Evolutionary conservation across 2,797 vertebrate genomes (phyloP).

Genomic region (Zenarchopterus dispar): DNA sequence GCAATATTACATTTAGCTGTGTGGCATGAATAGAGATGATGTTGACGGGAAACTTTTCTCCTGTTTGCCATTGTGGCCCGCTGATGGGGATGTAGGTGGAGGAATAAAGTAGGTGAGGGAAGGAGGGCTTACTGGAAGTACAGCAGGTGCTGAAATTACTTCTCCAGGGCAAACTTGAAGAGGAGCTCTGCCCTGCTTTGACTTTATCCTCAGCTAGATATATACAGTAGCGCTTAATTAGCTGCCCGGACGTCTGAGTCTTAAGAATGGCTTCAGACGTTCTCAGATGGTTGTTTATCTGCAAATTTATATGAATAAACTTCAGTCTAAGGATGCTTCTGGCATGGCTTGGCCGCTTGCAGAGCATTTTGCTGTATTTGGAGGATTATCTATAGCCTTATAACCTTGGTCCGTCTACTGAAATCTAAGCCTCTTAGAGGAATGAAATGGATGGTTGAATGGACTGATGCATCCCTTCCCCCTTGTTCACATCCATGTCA

Average conservation of each 20-base stretch:
- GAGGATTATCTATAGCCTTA: constrained; percentile 76
- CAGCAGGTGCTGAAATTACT: constrained; percentile 65
- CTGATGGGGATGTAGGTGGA: neutral
- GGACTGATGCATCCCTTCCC: constrained; percentile 62
- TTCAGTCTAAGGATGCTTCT: constrained; percentile 34
- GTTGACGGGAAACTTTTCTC: constrained; percentile 49
- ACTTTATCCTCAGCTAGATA: constrained; percentile 58
- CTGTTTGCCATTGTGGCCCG: constrained; percentile 18
- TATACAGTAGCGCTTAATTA: constrained; percentile 52
- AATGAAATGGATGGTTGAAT: constrained; percentile 72
- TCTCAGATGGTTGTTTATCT: constrained; percentile 10
- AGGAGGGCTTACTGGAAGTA: constrained; percentile 45
- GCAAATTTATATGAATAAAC: constrained; percentile 55
- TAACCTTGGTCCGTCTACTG: constrained; percentile 73
- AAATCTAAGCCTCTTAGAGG: constrained; percentile 80
- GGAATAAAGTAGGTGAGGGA: constrained; percentile 14
- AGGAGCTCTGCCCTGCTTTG: constrained; percentile 57
- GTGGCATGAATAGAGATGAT: constrained; percentile 43
- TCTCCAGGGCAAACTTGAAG: constrained; percentile 56
- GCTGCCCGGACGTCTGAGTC: constrained; percentile 45
- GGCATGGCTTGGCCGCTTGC: constrained; percentile 50
- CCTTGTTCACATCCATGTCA: constrained; percentile 56
- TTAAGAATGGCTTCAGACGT: constrained; percentile 49
- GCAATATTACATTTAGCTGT: constrained; percentile 51
- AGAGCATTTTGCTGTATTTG: constrained; percentile 59